These are phyloP conservation scores for Sanderia malayensis DNA, from an alignment of 30 jellyfish, hydroid and myxozoan genomes.

Conservation along the genomic window DNA sequence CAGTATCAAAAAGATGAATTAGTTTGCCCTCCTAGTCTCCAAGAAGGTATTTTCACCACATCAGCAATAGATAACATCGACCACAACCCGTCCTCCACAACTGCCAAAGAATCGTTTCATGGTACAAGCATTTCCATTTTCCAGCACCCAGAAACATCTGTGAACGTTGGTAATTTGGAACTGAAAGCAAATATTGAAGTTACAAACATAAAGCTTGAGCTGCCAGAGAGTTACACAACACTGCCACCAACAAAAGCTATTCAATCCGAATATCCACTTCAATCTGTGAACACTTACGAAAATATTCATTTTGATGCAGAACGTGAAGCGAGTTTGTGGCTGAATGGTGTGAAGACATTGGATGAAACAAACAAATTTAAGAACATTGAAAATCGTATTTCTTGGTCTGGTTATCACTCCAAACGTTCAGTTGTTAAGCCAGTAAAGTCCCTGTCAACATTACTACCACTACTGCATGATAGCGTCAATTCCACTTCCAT, in stretches of 20 bases:
- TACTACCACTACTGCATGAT: slow-evolving; percentile 4
- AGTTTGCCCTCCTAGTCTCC: slow-evolving; percentile 13
- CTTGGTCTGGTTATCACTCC: slow-evolving; percentile 11
- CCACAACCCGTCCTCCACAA: slow-evolving; percentile 30
- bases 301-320: slow-evolving; percentile 3
- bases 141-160: slow-evolving; percentile 27
- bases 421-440: slow-evolving; percentile 6
- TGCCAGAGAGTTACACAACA: background rate
- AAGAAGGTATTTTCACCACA: slow-evolving; percentile 5
- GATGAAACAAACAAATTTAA: background rate
- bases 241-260: slow-evolving; percentile 6
- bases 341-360: background rate
- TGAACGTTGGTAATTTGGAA: background rate
- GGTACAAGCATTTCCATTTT: slow-evolving; percentile 31
- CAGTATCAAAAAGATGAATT: background rate
- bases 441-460: background rate
- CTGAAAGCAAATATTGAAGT: background rate
- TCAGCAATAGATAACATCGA: slow-evolving; percentile 38
- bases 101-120: slow-evolving; percentile 24
- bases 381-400: slow-evolving; percentile 5
- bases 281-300: slow-evolving; percentile 1
- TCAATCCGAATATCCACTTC: slow-evolving; percentile 8
- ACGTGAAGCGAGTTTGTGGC: background rate
- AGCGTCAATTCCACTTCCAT: background rate
- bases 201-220: background rate